Percentiles rank a stretch among this genome's conserved stretches.
phyloP scores from a whole-genome alignment of 2,888 invertebrate species.

The Ormia ochracea region DNA sequence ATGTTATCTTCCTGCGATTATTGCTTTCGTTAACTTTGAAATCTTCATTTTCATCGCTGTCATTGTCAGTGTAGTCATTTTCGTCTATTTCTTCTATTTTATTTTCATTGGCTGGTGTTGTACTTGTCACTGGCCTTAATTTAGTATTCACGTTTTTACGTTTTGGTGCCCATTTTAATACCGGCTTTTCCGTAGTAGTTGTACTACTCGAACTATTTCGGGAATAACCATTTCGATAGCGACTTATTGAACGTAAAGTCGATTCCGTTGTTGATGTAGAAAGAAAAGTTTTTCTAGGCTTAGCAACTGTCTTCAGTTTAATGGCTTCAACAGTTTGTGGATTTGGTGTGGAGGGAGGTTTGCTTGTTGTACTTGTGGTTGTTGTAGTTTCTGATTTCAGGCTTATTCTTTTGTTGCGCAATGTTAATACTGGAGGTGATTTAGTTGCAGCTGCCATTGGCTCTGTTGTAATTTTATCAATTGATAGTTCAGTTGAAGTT shows the following conservation, averaged over 20 bases:
- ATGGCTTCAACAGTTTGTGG: neutral
- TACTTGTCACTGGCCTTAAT: slow-evolving; percentile 14
- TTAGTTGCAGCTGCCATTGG: slow-evolving; percentile 30
- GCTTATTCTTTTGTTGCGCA: slow-evolving; percentile 32
- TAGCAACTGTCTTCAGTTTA: neutral
- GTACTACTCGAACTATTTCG: slow-evolving; percentile 23
- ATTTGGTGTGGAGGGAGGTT: slow-evolving; percentile 15
- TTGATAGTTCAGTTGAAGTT: slow-evolving; percentile 2
- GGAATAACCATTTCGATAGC: slow-evolving; percentile 63
- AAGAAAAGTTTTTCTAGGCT: slow-evolving; percentile 61
- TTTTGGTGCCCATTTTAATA: slow-evolving; percentile 74
- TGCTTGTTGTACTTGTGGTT: neutral
- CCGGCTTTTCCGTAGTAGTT: slow-evolving; percentile 70
- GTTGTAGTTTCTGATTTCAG: slow-evolving; percentile 33
- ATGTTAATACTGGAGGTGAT: slow-evolving; percentile 33
- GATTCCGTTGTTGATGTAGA: slow-evolving; percentile 68
- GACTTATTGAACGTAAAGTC: slow-evolving; percentile 67
- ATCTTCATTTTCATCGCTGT: slow-evolving; percentile 10
- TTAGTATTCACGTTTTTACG: slow-evolving; percentile 63
- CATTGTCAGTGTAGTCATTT: neutral
- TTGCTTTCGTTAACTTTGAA: slow-evolving; percentile 42
- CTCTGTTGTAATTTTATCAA: slow-evolving; percentile 5
- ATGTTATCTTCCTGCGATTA: slow-evolving; percentile 55
- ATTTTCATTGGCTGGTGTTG: neutral
- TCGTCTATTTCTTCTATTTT: slow-evolving; percentile 3